Base-by-base conservation (phyloP, 2,113 vertebrate species). In the Brachypodius melanocephalos region DNA sequence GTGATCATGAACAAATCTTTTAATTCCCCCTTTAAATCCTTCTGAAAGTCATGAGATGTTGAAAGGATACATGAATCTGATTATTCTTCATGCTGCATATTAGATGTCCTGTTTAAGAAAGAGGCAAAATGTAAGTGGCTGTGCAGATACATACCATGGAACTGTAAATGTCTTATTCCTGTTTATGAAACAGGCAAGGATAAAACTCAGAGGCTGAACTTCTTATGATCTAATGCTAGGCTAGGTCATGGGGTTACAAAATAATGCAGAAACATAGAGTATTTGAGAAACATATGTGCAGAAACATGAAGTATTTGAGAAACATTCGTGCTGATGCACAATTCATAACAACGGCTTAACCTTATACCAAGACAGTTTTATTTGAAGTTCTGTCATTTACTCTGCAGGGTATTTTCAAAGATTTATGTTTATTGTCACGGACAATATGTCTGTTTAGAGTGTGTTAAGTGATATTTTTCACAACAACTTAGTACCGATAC, bases 201-300 rank as follows among this genome's bases (percentile, higher is more conserved):
- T 73, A 85, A 89, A 95, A 57, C 45, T 85, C 54, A 75, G 17
- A 49, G 61, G 36, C 69, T 72, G 58, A 91, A 57, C 55, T 68
- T 88, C 34, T 73, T 46, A 51, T 84, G 40, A 91, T 96, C 94
- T 91, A 94, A 77, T 78, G 48, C 40, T 74, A 81, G 63, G 26
- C 25, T 88, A 72, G 61, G 59, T 90, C 71, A 76, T 28, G 67
- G n/a, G 55, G 54, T 57, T 81, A 59, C 59, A 94, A 93, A 96
- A 85, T 57, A 81, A 88, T 24, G 38, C 63, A 94, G 81, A 81
- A 89, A 91, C 87, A 89, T 17, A 63, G 7, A 63, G 7, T 68
- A 24, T 88, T 43, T 93, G 81, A 87, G 89, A 95, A 96, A 92
- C 73, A 86, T 61, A 76, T 79, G 74, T 75, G 62, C 62, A 95